Evolutionary conservation across 64 coral and sea anemone genomes (phyloP).

Genomic region (Cladopsammia gracilis): DNA sequence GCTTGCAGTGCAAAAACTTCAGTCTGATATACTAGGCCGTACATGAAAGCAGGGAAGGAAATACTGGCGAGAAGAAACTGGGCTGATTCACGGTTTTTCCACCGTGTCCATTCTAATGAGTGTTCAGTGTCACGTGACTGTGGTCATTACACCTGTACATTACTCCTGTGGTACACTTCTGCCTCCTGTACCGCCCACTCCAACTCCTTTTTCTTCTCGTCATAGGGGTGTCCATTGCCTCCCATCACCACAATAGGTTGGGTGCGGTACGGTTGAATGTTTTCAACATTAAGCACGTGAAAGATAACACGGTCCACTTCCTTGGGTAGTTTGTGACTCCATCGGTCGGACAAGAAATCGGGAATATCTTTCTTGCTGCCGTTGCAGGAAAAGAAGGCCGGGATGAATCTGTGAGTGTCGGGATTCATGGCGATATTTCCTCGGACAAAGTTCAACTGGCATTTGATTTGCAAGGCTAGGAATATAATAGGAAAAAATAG

Average conservation of each 20-base stretch:
- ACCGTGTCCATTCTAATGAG: too few species aligned
- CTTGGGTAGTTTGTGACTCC: slow-evolving; percentile 69
- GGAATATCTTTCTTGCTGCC: slow-evolving; percentile 77
- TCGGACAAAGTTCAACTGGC: slow-evolving; percentile 80
- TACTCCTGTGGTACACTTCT: slow-evolving; percentile 43
- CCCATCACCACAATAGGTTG: slow-evolving; percentile 78
- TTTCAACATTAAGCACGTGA: slow-evolving; percentile 86
- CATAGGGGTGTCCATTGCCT: slow-evolving; percentile 80
- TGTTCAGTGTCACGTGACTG: too few species aligned
- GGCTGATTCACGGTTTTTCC: too few species aligned
- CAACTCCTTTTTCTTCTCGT: slow-evolving; percentile 75
- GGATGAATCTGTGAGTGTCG: slow-evolving; percentile 71
- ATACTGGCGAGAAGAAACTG: too few species aligned
- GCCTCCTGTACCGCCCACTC: slow-evolving; percentile 63
- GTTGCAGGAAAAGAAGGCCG: slow-evolving; percentile 79
- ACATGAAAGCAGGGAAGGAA: too few species aligned
- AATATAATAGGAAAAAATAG: neutral
- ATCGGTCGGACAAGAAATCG: slow-evolving; percentile 71
- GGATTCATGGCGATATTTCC: slow-evolving; percentile 81
- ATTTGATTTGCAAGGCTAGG: slow-evolving; percentile 70
- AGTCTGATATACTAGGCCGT: too few species aligned
- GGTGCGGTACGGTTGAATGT: slow-evolving; percentile 78
- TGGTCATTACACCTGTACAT: slow-evolving; percentile 5
- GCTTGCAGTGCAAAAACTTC: too few species aligned
- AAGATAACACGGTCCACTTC: slow-evolving; percentile 86